phyloP scores from a whole-genome alignment of 2,888 invertebrate species.

The Pantelozetes paolii region DNA sequence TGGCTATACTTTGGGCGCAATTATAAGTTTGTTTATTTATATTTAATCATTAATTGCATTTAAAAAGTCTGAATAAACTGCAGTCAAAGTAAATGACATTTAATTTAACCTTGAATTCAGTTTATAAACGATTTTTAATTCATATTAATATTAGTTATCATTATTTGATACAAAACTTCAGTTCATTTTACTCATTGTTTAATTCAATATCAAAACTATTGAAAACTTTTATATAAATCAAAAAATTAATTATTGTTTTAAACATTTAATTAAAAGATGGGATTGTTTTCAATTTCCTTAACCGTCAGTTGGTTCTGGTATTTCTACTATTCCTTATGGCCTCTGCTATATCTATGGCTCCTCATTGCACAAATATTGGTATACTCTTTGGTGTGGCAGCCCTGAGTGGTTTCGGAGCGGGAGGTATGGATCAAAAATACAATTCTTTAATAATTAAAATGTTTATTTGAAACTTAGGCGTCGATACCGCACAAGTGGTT shows the following conservation, averaged over 20 bases:
- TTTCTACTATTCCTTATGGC: neutral
- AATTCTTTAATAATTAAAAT: neutral
- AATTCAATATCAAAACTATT: too few relatives aligned
- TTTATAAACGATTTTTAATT: too few relatives aligned
- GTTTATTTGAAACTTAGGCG: neutral
- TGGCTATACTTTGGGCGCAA: constrained; percentile 9
- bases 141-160: too few relatives aligned
- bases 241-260: too few relatives aligned
- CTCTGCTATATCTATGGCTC: neutral
- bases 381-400: neutral
- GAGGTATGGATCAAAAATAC: neutral
- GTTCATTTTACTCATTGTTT: too few relatives aligned
- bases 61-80: neutral
- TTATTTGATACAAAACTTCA: too few relatives aligned
- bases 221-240: neutral
- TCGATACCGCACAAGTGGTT: constrained; percentile 29
- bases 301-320: constrained; percentile 11
- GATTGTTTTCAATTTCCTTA: constrained; percentile 1
- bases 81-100: too few relatives aligned
- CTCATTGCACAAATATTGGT: neutral
- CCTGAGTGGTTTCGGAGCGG: neutral
- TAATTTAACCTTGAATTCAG: too few relatives aligned
- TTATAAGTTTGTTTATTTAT: constrained; percentile 12
- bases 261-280: constrained; percentile 2
- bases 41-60: neutral